Base-by-base conservation (phyloP, 2,888 invertebrate genomes). In the Euplexia lucipara region DNA sequence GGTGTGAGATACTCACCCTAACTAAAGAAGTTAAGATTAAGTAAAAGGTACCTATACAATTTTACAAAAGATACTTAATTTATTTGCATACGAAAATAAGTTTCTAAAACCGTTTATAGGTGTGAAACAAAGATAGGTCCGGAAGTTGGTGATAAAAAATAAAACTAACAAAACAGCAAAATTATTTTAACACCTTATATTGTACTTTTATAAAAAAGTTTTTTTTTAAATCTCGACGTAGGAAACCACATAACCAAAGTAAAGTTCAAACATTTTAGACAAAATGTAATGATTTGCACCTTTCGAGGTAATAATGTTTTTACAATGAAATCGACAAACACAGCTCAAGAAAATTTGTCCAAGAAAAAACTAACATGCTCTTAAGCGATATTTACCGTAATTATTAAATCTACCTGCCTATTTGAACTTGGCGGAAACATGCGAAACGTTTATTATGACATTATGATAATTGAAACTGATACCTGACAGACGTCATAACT, bases 391-490 rank as follows among this genome's bases (percentile, higher is more conserved):
- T 61, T 75, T 69, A 51, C n/a, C 41, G 9, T 18, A 26, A 20
- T 2, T 39, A 26, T 14, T 48, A 30, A 42, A 34, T 26, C 8
- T 22, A 22, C 26, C 16, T 56, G 5, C 3, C 12, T 41, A 45
- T 10, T 18, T 9, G 5, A 4, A n/a, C 16, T 32, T 34, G 5
- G 3, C 53, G 49, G 10, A 45, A 70, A 44, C 53, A 39, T n/a
- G 70, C 20, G 16, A 59, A 52, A 37, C 14, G 26, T 59, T 74
- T 42, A 58, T 34, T 53, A 26, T 35, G n/a, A 10, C 18, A 66
- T 66, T 66, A 41, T 59, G 48, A 14, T 39, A 53, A 58, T 53
- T 53, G 1, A 26, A 37, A 41, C 8, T 52, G 6, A 20, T 66
- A 22, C n/a, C n/a, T n/a, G n/a, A n/a, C 2, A 3, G 20, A 45